These are phyloP conservation scores for Disparrhopalites patrizii DNA, from an alignment of 2,888 invertebrate species.

Conservation along the genomic window DNA sequence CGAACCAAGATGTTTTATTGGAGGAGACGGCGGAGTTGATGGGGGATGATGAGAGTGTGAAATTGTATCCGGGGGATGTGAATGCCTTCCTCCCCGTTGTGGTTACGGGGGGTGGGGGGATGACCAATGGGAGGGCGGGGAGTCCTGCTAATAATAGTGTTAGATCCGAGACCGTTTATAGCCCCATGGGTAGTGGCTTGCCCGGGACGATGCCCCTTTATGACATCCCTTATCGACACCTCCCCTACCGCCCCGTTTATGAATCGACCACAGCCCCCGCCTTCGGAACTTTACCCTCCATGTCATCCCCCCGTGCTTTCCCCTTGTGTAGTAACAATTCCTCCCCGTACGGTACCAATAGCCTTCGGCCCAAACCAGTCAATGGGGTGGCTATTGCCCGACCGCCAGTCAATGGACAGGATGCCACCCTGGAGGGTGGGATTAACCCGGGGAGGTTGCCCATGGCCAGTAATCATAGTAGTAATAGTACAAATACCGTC, in stretches of 20 bases:
- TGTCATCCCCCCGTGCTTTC: neutral
- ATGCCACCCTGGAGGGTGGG: neutral
- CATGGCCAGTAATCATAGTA: conserved; percentile 3
- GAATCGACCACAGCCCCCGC: no score
- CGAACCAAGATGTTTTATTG: neutral
- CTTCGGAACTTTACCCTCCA: neutral
- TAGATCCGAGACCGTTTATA: no score
- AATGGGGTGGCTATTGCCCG: no score
- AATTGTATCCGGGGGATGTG: conserved; percentile 5
- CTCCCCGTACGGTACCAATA: no score
- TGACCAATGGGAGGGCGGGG: neutral
- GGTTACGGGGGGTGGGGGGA: neutral
- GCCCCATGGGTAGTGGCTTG: no score
- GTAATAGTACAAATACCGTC: neutral
- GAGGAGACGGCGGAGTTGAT: neutral
- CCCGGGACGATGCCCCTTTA: neutral
- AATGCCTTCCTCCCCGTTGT: neutral
- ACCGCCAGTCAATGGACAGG: no score
- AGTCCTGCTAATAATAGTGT: no score
- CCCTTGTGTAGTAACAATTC: no score
- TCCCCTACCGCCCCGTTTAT: no score
- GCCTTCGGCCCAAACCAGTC: no score
- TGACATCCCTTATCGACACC: neutral
- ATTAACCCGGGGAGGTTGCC: no score
- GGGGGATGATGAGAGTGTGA: conserved; percentile 14